phyloP scores from a whole-genome alignment of 2,888 invertebrate species.

The Muscina levida region DNA sequence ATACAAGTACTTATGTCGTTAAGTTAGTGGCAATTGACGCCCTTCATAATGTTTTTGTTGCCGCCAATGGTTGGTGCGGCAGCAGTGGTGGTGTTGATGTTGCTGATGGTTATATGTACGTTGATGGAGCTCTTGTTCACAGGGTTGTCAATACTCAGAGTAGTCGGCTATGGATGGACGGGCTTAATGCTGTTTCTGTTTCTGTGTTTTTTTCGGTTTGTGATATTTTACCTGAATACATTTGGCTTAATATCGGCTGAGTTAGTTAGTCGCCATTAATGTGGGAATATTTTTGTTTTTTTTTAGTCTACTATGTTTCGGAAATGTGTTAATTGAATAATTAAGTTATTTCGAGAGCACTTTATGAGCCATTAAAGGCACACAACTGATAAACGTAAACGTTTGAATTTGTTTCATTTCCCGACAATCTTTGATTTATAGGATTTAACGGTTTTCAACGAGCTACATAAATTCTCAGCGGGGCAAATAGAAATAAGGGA shows the following conservation, averaged over 20 bases:
- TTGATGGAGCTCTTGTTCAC: conserved; percentile 47
- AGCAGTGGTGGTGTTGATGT: conserved; percentile 18
- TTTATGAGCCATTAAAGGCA: conserved; percentile 54
- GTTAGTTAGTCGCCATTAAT: conserved; percentile 16
- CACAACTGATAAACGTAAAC: conserved; percentile 50
- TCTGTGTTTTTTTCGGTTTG: conserved; percentile 12
- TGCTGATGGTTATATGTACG: conserved; percentile 21
- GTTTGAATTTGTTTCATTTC: conserved; percentile 10
- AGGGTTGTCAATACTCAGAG: conserved; percentile 49
- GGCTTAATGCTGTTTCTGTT: conserved; percentile 23
- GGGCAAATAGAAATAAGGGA: too few relatives aligned
- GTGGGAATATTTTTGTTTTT: conserved; percentile 52
- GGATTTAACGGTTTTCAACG: conserved; percentile 48
- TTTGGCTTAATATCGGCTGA: not conserved
- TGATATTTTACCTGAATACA: conserved; percentile 34
- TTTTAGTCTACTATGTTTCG: conserved; percentile 19
- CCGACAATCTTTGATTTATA: conserved; percentile 11
- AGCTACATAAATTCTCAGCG: too few relatives aligned
- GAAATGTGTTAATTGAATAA: conserved; percentile 62
- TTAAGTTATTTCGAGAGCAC: conserved; percentile 52
- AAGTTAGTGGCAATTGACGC: too few relatives aligned
- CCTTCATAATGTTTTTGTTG: not conserved
- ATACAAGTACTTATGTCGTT: not conserved
- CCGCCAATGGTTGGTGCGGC: not conserved
- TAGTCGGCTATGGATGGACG: not conserved